phyloP scores from a whole-genome alignment of 2,797 vertebrate species.

The Glossophaga mutica region DNA sequence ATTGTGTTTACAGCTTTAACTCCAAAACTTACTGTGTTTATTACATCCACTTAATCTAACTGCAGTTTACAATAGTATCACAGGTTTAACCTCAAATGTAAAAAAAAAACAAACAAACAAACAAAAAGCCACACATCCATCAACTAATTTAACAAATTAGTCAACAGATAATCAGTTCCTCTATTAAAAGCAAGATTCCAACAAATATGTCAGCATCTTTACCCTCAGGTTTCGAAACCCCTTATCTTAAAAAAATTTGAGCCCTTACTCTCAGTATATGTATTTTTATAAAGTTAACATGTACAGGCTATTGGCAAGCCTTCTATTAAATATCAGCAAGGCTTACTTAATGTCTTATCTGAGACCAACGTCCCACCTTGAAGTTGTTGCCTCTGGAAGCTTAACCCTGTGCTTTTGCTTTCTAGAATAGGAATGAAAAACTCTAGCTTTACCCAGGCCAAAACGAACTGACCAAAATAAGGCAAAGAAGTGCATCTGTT shows the following conservation, averaged over 20 bases:
- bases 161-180: neutral
- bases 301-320: neutral
- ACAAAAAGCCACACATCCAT: neutral
- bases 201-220: neutral
- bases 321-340: neutral
- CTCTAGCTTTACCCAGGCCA: neutral
- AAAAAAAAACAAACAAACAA: neutral
- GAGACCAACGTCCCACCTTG: neutral
- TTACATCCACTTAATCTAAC: neutral
- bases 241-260: neutral
- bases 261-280: neutral
- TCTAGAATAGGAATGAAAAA: neutral
- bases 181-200: neutral
- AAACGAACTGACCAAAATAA: neutral
- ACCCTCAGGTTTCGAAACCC: neutral
- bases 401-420: neutral
- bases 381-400: neutral
- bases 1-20: neutral
- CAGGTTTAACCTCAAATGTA: neutral
- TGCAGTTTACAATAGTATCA: neutral
- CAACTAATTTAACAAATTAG: neutral
- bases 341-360: neutral
- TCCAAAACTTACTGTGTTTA: neutral
- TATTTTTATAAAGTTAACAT: neutral
- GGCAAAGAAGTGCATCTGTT: neutral